Conservation (phyloP, 2,113 vertebrate genomes). For the Colistium nudipinnis region DNA sequence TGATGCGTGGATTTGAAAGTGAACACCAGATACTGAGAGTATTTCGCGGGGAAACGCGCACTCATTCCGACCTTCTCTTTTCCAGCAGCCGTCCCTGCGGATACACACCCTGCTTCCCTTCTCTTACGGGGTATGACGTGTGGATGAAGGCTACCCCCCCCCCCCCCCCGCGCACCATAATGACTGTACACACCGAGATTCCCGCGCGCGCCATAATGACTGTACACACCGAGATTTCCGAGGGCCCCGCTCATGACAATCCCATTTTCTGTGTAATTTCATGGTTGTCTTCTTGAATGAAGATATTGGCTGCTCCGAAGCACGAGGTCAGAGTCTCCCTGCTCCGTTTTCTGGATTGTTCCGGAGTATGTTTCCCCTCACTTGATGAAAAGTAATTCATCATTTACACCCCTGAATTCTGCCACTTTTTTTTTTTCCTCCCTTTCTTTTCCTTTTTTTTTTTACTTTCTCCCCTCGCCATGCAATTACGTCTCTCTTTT, state of each 20-base stretch:
- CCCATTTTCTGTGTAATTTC: constrained; percentile 99
- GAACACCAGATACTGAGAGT: not conserved
- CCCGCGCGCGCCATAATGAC: constrained; percentile 99
- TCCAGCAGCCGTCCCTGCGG: constrained; percentile 65
- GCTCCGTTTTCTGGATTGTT: constrained; percentile 99
- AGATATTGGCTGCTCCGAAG: constrained; percentile 99
- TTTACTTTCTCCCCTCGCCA: not conserved
- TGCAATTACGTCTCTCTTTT: constrained; percentile 43
- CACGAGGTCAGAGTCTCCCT: constrained; percentile 99
- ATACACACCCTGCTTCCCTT: constrained; percentile 78
- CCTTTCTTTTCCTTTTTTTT: constrained; percentile 1
- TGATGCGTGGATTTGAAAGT: not conserved
- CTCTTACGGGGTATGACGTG: constrained; percentile 97
- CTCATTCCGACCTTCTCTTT: constrained; percentile 50
- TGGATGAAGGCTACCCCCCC: constrained; percentile 98
- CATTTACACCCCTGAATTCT: constrained; percentile 99
- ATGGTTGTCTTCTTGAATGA: constrained; percentile 99
- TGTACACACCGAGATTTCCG: constrained; percentile 99
- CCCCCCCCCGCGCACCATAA: no score
- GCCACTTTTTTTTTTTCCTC: constrained; percentile 80
- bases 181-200: constrained; percentile 99
- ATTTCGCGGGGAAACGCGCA: constrained; percentile 22
- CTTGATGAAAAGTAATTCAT: constrained; percentile 99
- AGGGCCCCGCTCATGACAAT: constrained; percentile 99
- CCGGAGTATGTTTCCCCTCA: constrained; percentile 99